These are phyloP conservation scores for Petrocephalus zakoni DNA, from an alignment of 2,113 vertebrate species.

Conservation along the genomic window DNA sequence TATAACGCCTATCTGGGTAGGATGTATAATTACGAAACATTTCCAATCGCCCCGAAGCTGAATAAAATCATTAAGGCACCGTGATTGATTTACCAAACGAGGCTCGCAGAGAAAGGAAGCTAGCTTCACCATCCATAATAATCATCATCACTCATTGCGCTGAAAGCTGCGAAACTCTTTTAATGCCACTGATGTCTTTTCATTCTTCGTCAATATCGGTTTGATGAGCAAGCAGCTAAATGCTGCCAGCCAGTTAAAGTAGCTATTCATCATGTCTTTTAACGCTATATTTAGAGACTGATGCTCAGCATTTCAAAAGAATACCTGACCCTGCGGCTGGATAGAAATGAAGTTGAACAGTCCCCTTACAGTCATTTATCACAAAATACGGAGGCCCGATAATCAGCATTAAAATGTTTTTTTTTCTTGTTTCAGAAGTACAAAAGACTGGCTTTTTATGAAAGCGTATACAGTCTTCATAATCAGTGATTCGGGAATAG, in stretches of 20 bases:
- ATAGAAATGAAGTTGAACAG: neutral
- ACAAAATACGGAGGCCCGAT: neutral
- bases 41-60: slow-evolving; percentile 6
- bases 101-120: neutral
- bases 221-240: neutral
- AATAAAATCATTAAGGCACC: neutral
- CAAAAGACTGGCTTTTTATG: neutral
- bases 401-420: neutral
- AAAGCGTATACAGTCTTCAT: neutral
- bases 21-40: neutral
- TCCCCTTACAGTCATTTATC: neutral
- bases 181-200: neutral
- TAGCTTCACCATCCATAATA: neutral
- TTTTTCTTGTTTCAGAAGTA: neutral
- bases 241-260: neutral
- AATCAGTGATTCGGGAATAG: neutral
- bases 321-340: neutral
- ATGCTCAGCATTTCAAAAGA: neutral
- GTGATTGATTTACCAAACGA: neutral
- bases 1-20: neutral
- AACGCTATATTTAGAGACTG: neutral
- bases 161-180: neutral
- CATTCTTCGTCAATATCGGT: neutral
- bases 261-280: neutral
- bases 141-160: neutral